Percentiles rank a stretch among this genome's conserved stretches.
phyloP scores from a whole-genome alignment of 2,888 invertebrate genomes.

The Calameuta filiformis region DNA sequence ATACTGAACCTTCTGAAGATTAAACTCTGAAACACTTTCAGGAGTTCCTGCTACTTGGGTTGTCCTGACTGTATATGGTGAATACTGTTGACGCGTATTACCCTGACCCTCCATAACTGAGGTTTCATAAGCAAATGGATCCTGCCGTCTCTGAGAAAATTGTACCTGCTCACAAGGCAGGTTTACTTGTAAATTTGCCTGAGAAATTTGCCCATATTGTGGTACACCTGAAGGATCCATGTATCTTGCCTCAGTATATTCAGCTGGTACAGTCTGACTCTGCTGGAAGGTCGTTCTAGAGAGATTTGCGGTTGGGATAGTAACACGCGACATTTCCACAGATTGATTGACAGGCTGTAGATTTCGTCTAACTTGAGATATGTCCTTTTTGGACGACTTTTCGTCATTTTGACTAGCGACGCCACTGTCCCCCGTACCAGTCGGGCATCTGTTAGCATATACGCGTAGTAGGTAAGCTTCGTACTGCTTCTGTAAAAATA shows the following conservation, averaged over 20 bases:
- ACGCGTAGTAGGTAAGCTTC: constrained; percentile 46
- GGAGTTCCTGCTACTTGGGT: not conserved
- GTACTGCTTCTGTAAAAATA: constrained; percentile 54
- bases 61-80: not conserved
- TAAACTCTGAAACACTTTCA: not conserved
- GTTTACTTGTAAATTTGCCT: not conserved
- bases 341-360: not conserved
- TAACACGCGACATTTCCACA: not conserved
- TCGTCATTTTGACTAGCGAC: constrained; percentile 47
- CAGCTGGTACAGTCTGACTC: not conserved
- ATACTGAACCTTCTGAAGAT: not conserved
- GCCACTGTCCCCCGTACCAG: constrained; percentile 49
- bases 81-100: not conserved
- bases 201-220: not conserved
- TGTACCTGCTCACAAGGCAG: not conserved
- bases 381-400: constrained; percentile 16
- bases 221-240: not conserved
- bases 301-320: not conserved
- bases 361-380: not conserved
- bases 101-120: not conserved
- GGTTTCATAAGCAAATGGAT: not conserved
- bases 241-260: not conserved
- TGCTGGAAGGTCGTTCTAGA: not conserved
- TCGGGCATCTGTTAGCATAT: constrained; percentile 34
- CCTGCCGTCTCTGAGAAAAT: not conserved